These are phyloP conservation scores for Lacerta bilineata DNA, from an alignment of 2,797 vertebrate genomes.

Conservation along the genomic window DNA sequence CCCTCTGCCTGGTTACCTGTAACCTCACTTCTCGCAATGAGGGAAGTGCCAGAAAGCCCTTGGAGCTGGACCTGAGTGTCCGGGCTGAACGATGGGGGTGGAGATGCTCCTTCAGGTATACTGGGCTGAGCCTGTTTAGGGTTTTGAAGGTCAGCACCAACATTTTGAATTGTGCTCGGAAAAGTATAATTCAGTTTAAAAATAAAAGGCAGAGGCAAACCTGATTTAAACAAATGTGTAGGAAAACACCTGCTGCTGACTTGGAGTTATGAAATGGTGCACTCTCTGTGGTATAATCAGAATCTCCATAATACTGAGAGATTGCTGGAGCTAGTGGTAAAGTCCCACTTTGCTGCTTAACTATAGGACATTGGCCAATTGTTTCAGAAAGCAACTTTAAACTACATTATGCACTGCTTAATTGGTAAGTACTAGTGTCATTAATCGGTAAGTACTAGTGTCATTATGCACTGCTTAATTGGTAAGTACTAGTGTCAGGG, in stretches of 20 bases:
- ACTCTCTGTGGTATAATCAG: neutral
- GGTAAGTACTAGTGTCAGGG: no score
- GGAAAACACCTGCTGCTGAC: neutral
- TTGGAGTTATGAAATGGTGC: neutral
- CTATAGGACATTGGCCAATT: neutral
- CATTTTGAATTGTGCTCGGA: no score
- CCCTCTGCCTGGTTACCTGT: no score
- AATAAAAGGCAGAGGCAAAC: neutral
- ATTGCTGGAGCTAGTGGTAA: neutral
- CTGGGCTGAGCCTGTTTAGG: no score
- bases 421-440: neutral
- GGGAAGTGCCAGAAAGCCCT: no score
- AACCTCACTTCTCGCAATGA: no score
- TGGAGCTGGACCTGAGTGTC: no score
- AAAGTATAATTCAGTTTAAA: neutral
- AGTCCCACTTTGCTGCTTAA: neutral
- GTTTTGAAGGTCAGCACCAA: no score
- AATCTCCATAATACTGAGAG: neutral
- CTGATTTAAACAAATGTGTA: neutral
- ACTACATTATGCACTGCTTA: neutral
- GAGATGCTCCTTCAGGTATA: no score
- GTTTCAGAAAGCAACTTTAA: neutral
- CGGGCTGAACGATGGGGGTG: no score
- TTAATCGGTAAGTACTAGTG: no score
- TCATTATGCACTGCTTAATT: no score